Evolutionary conservation across 2,888 invertebrate genomes (phyloP).

Genomic region (Ectemnius continuus): DNA sequence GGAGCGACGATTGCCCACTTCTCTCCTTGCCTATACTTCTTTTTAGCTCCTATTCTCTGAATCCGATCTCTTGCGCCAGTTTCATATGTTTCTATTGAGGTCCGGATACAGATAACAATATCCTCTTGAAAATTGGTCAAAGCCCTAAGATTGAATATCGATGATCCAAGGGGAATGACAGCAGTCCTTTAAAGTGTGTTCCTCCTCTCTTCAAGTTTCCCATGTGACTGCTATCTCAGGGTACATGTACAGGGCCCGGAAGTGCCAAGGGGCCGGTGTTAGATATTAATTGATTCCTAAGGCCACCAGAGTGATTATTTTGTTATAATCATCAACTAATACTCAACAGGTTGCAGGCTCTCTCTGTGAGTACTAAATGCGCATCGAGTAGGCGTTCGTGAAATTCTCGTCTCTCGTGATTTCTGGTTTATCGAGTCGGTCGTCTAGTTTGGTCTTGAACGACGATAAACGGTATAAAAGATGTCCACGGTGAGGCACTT

Average conservation of each 20-base stretch:
- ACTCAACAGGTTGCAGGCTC: conserved; percentile 65
- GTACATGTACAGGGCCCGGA: conserved; percentile 58
- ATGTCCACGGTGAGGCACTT: conserved; percentile 76
- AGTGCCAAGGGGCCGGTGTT: conserved; percentile 70
- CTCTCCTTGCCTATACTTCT: conserved; percentile 10
- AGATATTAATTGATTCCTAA: conserved; percentile 75
- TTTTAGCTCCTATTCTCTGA: neutral
- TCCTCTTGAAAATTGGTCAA: conserved; percentile 53
- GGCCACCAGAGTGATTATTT: conserved; percentile 77
- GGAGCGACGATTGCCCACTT: conserved; percentile 27
- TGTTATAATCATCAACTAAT: conserved; percentile 70
- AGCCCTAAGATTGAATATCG: conserved; percentile 30
- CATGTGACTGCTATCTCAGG: conserved; percentile 31
- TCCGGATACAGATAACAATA: conserved; percentile 58
- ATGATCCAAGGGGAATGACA: conserved; percentile 28
- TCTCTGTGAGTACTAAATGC: conserved; percentile 34
- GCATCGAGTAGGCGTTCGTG: conserved; percentile 23
- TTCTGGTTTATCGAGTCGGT: conserved; percentile 30
- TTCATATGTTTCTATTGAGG: conserved; percentile 42
- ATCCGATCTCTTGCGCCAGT: neutral
- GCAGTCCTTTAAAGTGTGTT: conserved; percentile 1
- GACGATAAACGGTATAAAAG: conserved; percentile 60
- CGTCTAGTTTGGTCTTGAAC: conserved; percentile 45
- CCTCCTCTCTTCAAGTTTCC: conserved; percentile 13
- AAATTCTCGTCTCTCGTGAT: conserved; percentile 43